Conservation (phyloP, 2,113 vertebrate genomes). For the Pangasianodon gigas region DNA sequence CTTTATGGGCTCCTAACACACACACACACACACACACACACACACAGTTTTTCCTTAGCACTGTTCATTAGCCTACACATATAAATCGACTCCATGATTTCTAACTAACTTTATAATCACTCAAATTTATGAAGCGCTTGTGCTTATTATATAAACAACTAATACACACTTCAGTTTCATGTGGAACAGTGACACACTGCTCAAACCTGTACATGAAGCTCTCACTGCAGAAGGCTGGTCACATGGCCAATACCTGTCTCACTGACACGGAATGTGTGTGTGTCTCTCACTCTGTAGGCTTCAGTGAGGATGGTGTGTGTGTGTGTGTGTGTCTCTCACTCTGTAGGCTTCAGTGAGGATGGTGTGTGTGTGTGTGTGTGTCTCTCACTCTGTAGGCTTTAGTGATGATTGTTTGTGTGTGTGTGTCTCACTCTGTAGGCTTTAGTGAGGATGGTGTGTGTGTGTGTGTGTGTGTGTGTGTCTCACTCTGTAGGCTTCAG, state of each 20-base stretch:
- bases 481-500: no score
- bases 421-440: background rate
- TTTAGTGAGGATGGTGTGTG: background rate
- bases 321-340: background rate
- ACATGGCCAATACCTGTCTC: background rate
- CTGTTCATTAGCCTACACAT: background rate
- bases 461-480: no score
- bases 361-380: background rate
- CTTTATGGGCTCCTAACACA: conserved; percentile 85
- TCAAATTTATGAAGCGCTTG: background rate
- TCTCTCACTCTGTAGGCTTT: background rate
- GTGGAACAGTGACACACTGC: background rate
- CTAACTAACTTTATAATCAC: background rate
- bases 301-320: background rate
- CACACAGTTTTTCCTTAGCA: background rate
- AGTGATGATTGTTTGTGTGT: background rate
- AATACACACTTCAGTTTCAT: background rate
- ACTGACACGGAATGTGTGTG: background rate
- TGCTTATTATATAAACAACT: background rate
- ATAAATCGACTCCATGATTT: no score
- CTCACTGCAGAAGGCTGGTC: no score
- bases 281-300: background rate
- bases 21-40: conserved; percentile 15
- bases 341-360: background rate
- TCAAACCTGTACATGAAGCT: no score